Base-by-base conservation (phyloP, 2,888 invertebrate species). In the Thyatira batis region DNA sequence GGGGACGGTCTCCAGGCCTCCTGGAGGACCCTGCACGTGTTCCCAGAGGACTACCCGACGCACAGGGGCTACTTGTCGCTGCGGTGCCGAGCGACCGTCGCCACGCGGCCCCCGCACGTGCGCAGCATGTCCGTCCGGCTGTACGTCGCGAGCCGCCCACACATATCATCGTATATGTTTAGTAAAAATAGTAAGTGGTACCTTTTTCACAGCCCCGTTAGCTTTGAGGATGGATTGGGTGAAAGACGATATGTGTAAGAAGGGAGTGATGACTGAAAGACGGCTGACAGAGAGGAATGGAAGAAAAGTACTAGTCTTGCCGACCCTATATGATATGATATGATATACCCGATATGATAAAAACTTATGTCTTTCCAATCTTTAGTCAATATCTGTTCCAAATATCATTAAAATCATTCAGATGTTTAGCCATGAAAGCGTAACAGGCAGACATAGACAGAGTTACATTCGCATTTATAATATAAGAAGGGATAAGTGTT, bases 141-240 rank as follows among this genome's bases (percentile, higher is more conserved):
- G 10, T 90, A 86, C 49, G 87, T 91, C 23, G 90, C 89, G 0
- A 74, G 78, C 5, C 78, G 89, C 0, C 91, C 90, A 13, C 90
- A 89, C 75, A 88, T 91, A 80, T 89, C 91, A 0, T 85, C 88
- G 0, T 90, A 87, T 69, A 90, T 90, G 89, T 89, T 91, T 79
- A 91, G 91, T 82, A 91, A 90, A 80, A 91, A 89, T 74, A 90
- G 91, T 91, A 69, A 88, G 91, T n/a, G n/a, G n/a, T 90, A 61
- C 54, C 6, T 20, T 48, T 51, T 49, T 1, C 23, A 4, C 3
- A 4, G 23, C 3, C 3, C n/a, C n/a, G n/a, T n/a, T n/a, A n/a
- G n/a, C n/a, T n/a, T n/a, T n/a, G n/a, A n/a, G n/a, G n/a, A n/a
- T n/a, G n/a, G n/a, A n/a, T n/a, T n/a, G n/a, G n/a, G n/a, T n/a